phyloP scores from a whole-genome alignment of 2,113 vertebrate species.

The Embiotoca jacksoni region DNA sequence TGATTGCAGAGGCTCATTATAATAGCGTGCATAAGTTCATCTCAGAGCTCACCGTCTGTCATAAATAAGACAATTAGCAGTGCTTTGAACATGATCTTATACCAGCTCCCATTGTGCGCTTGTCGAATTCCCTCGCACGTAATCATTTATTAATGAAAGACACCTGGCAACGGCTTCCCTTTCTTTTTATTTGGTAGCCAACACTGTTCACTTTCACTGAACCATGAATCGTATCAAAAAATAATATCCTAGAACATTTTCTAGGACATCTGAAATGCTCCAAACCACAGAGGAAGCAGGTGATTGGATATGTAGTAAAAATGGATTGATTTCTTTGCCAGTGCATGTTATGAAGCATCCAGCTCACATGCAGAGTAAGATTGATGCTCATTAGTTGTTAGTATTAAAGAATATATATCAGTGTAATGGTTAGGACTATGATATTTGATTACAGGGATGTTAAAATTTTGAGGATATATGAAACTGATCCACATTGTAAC shows the following conservation, averaged over 20 bases:
- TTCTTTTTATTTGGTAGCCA: constrained; percentile 60
- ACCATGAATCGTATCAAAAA: constrained; percentile 25
- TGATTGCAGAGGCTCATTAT: constrained; percentile 43
- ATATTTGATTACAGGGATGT: too few species aligned
- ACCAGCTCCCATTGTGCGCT: constrained; percentile 46
- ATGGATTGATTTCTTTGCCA: constrained; percentile 4
- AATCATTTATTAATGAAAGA: constrained; percentile 67
- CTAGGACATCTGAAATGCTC: constrained; percentile 28
- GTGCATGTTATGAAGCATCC: background rate
- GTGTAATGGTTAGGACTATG: background rate
- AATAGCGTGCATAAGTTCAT: constrained; percentile 39
- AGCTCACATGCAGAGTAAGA: constrained; percentile 13
- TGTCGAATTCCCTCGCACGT: constrained; percentile 50
- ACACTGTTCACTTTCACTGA: constrained; percentile 37
- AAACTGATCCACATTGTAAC: too few species aligned
- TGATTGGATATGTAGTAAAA: constrained; percentile 22
- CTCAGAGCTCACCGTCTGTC: constrained; percentile 50
- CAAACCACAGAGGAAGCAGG: constrained; percentile 5
- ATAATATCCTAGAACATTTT: constrained; percentile 28
- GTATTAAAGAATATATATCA: background rate
- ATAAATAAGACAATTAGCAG: constrained; percentile 67
- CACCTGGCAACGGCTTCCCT: constrained; percentile 44
- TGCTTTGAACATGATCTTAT: constrained; percentile 53
- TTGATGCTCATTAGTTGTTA: background rate
- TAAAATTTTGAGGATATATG: too few species aligned